Conservation (phyloP, 2,888 invertebrate species). For the Galerucella nymphaeae region DNA sequence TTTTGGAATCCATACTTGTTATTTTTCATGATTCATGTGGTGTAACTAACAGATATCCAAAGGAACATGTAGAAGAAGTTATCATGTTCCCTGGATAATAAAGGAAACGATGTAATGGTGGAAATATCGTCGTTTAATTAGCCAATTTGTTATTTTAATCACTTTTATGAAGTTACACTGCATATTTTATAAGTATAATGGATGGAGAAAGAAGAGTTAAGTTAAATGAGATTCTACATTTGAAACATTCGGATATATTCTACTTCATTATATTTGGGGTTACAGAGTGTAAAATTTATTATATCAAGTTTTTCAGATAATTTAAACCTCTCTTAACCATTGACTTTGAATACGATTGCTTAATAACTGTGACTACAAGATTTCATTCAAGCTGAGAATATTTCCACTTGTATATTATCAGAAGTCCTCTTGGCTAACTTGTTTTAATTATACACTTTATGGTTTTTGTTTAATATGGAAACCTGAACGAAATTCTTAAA, state of each 20-base stretch:
- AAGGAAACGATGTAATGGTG: slow-evolving; percentile 46
- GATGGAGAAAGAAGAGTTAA: slow-evolving; percentile 3
- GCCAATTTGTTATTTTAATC: slow-evolving; percentile 37
- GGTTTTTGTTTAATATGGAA: neutral
- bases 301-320: neutral
- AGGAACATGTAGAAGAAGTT: slow-evolving; percentile 50
- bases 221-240: slow-evolving; percentile 12
- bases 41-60: slow-evolving; percentile 51
- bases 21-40: slow-evolving; percentile 52
- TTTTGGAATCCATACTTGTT: neutral
- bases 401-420: no score
- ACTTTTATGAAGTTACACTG: slow-evolving; percentile 35
- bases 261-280: neutral
- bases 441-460: no score
- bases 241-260: neutral
- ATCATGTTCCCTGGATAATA: slow-evolving; percentile 51
- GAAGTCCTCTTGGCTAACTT: no score
- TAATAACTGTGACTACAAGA: no score
- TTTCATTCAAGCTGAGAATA: no score
- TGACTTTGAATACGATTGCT: no score
- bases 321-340: no score
- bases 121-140: slow-evolving; percentile 36
- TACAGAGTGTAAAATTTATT: neutral
- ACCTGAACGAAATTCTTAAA: neutral
- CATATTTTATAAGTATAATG: slow-evolving; percentile 30